These are phyloP conservation scores for Irena cyanogastra DNA, from an alignment of 2,113 vertebrate genomes.

Conservation along the genomic window DNA sequence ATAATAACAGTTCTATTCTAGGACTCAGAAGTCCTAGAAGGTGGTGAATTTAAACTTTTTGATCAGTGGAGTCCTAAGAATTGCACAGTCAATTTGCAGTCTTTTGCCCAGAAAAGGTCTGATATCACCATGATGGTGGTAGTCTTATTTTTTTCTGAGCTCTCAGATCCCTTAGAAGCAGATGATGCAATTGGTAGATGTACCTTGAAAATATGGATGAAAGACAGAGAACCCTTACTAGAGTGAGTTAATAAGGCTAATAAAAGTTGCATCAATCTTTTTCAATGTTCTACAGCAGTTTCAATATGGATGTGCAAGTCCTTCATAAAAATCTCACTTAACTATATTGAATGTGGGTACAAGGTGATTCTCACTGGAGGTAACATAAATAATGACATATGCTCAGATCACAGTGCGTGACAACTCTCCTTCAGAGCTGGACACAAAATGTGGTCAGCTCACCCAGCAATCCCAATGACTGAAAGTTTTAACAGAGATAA, in stretches of 20 bases:
- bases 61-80: neutral
- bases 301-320: neutral
- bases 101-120: neutral
- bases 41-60: neutral
- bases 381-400: neutral
- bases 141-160: neutral
- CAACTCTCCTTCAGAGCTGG: neutral
- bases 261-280: neutral
- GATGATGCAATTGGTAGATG: neutral
- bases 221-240: neutral
- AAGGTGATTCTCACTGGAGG: neutral
- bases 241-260: neutral
- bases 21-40: neutral
- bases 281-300: neutral
- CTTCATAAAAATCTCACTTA: neutral
- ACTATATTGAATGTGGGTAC: neutral
- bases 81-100: neutral
- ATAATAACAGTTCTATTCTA: neutral
- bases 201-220: neutral
- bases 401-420: neutral
- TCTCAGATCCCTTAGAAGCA: neutral
- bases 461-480: neutral
- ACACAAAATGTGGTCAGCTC: neutral
- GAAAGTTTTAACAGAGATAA: neutral
- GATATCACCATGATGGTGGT: neutral